Evolutionary conservation across 2,888 invertebrate species (phyloP).

Genomic region (Hofmannophila pseudospretella): DNA sequence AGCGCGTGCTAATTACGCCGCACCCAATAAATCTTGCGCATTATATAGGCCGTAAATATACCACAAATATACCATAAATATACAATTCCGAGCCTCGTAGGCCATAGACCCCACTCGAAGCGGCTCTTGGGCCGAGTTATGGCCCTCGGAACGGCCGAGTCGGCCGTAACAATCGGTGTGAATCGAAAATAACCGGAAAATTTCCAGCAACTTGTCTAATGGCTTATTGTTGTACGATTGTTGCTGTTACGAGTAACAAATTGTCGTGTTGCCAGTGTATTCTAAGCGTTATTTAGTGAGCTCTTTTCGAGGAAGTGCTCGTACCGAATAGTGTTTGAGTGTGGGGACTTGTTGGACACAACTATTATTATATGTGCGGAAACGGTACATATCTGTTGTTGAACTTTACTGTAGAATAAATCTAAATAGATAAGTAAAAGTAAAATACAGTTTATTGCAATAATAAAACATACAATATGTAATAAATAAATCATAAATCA

Average conservation of each 20-base stretch:
- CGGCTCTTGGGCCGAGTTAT: constrained; percentile 52
- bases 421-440: too few species aligned
- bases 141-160: constrained; percentile 50
- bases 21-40: constrained; percentile 63
- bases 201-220: constrained; percentile 72
- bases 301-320: constrained; percentile 23
- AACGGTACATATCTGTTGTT: too few species aligned
- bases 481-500: too few species aligned
- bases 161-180: constrained; percentile 66
- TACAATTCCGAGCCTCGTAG: constrained; percentile 53
- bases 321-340: too few species aligned
- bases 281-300: constrained; percentile 48
- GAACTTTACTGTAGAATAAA: too few species aligned
- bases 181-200: constrained; percentile 77
- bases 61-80: constrained; percentile 59
- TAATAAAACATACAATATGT: too few species aligned
- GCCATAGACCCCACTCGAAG: constrained; percentile 72
- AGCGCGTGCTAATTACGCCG: constrained; percentile 61
- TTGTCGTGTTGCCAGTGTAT: constrained; percentile 49
- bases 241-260: constrained; percentile 47
- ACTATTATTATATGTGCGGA: too few species aligned
- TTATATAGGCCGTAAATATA: constrained; percentile 66
- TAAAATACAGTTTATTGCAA: too few species aligned
- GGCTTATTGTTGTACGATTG: constrained; percentile 68
- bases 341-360: too few species aligned